phyloP scores from a whole-genome alignment of 2,888 invertebrate genomes.

The Carabus problematicus region DNA sequence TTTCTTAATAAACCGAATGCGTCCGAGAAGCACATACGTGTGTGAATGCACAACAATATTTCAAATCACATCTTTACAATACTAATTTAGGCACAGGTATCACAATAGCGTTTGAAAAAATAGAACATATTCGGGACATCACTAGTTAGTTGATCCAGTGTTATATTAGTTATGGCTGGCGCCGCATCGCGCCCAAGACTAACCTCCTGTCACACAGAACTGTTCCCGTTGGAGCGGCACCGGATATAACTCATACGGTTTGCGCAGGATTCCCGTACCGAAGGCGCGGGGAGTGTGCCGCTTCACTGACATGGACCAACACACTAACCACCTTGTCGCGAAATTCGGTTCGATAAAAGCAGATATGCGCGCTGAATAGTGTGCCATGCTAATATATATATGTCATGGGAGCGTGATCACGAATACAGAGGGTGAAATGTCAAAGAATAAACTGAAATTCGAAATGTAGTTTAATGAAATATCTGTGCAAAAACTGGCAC shows the following conservation, averaged over 20 bases:
- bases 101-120: conserved; percentile 8
- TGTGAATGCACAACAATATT: no score
- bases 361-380: conserved; percentile 26
- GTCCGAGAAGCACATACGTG: no score
- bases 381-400: conserved; percentile 15
- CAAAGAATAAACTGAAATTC: no score
- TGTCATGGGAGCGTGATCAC: not conserved
- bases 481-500: no score
- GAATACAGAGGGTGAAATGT: not conserved
- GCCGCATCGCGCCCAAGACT: conserved; percentile 15
- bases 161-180: conserved; percentile 16
- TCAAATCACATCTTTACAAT: conserved; percentile 19
- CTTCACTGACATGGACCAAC: conserved; percentile 6
- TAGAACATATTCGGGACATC: not conserved
- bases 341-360: conserved; percentile 40
- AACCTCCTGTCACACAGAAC: not conserved
- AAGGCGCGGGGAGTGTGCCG: conserved; percentile 27
- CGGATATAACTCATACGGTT: not conserved
- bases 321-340: conserved; percentile 26
- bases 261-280: not conserved
- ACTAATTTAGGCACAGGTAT: conserved; percentile 27
- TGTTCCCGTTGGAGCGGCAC: not conserved
- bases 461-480: no score
- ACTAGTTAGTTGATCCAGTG: conserved; percentile 8
- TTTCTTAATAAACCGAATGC: no score